Percentiles rank a stretch among this genome's conserved stretches.
Evolutionary conservation across 1,140 invertebrate species (phyloP).

Genomic region (Monomorium pharaonis): DNA sequence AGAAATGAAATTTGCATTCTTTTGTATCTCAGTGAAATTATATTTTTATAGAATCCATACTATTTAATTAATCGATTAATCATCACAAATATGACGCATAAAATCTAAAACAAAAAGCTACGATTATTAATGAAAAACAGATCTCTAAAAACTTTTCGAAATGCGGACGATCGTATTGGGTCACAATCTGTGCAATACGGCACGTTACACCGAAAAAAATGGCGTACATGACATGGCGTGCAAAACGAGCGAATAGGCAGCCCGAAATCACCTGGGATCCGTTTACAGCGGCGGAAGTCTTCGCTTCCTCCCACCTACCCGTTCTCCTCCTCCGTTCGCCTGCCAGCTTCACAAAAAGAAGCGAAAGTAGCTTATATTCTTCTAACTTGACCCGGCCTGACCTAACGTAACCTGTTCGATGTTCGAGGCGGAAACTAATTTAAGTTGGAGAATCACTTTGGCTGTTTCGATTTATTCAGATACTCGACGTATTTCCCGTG

Average conservation of each 20-base stretch:
- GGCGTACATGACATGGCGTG: slow-evolving; percentile 39
- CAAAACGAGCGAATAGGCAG: slow-evolving; percentile 51
- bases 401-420: slow-evolving; percentile 67
- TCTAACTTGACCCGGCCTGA: slow-evolving; percentile 62
- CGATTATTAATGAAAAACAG: neutral
- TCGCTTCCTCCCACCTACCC: neutral
- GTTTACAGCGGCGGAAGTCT: slow-evolving; percentile 62
- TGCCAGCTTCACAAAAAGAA: slow-evolving; percentile 50
- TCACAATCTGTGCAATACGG: slow-evolving; percentile 6
- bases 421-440: slow-evolving; percentile 82
- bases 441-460: slow-evolving; percentile 84
- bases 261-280: slow-evolving; percentile 66
- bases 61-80: neutral
- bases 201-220: slow-evolving; percentile 22
- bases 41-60: neutral
- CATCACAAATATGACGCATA: neutral
- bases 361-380: slow-evolving; percentile 60
- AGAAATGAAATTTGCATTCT: neutral
- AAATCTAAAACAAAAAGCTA: neutral
- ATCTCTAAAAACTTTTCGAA: slow-evolving; percentile 18
- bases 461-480: slow-evolving; percentile 84
- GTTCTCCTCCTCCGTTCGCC: neutral
- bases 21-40: neutral
- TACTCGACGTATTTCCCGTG: slow-evolving; percentile 82
- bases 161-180: neutral